Base-by-base conservation (phyloP, 2,797 vertebrate genomes). In the Ptychobarbus kaznakovi region DNA sequence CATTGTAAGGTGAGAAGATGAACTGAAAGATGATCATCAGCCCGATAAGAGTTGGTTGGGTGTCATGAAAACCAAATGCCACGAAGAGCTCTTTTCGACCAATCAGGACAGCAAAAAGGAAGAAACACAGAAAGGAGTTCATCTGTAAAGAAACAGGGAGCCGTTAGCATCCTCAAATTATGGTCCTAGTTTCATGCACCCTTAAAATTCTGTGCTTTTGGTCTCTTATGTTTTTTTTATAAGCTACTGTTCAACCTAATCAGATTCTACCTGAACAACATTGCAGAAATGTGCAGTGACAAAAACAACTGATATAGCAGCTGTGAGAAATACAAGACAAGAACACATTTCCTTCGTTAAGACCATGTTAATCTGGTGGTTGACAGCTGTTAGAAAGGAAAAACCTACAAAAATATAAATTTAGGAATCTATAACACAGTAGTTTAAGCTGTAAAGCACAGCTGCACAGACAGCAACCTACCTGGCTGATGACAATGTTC, bases 11-110 rank as follows among this genome's bases (percentile, higher is more conserved):
- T 61, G 98, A 99, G 92, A 99, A 99, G 93, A 99, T 98, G 93
- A 99, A 99, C 95, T 99, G 98, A 95, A 99, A 99, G 93, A 99
- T 99, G 93, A 99, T 99, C 96, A 99, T 96, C 89, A 99, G 93
- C 91, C 98, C 98, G 90, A 99, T 99, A 85, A 99, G 93, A 74
- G 97, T 99, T 46, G 98, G 98, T 68, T 99, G 98, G 91, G 92
- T 96, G 88, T 96, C 94, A 91, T 95, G 93, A 92, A 99, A 99
- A 91, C 98, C 98, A 92, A 99, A 99, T 5, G 98, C 98, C 86
- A 95, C 93, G 92, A 99, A 99, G 88, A 99, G 96, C 90, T 99
- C 98, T 90, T 95, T 97, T 4, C 91, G 97, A 89, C 97, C 96
- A 92, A 99, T 99, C 89, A 99, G 93, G 69, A 95, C 95, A 87